Evolutionary conservation across 2,888 invertebrate species (phyloP).

Genomic region (Elmis aenea): DNA sequence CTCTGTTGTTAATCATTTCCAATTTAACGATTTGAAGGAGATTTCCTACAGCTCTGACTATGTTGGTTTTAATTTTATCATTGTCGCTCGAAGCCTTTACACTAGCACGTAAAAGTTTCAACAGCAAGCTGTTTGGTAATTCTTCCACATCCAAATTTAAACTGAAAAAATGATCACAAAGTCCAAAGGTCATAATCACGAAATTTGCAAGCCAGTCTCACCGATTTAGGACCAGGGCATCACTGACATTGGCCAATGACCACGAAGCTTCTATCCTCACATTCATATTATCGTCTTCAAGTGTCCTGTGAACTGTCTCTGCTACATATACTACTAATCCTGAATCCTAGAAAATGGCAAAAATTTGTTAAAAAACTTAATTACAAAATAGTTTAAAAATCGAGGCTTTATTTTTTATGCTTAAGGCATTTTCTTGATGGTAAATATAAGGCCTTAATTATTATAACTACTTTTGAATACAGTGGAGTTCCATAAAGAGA

Average conservation of each 20-base stretch:
- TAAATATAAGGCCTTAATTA: no score
- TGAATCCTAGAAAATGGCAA: slow-evolving; percentile 45
- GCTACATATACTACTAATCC: slow-evolving; percentile 75
- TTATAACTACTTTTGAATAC: no score
- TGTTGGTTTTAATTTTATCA: slow-evolving; percentile 80
- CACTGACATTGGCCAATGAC: slow-evolving; percentile 82
- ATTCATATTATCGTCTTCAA: slow-evolving; percentile 60
- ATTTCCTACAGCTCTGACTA: slow-evolving; percentile 77
- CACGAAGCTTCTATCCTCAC: slow-evolving; percentile 80
- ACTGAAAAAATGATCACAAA: no score
- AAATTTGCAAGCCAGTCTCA: no score
- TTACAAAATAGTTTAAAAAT: slow-evolving; percentile 5
- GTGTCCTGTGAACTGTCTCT: slow-evolving; percentile 62
- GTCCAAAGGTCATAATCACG: no score
- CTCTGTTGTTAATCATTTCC: slow-evolving; percentile 47
- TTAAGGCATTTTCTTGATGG: no score
- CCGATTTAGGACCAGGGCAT: slow-evolving; percentile 70
- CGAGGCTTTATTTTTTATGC: no score
- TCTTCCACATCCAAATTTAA: slow-evolving; percentile 51
- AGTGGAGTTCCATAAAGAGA: not conserved
- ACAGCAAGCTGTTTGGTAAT: slow-evolving; percentile 63
- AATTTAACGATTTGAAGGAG: slow-evolving; percentile 61
- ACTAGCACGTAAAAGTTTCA: slow-evolving; percentile 64
- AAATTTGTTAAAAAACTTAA: slow-evolving; percentile 2
- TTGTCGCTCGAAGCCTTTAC: slow-evolving; percentile 60